phyloP scores from a whole-genome alignment of 1,140 invertebrate species.

The Glomeris maerens region DNA sequence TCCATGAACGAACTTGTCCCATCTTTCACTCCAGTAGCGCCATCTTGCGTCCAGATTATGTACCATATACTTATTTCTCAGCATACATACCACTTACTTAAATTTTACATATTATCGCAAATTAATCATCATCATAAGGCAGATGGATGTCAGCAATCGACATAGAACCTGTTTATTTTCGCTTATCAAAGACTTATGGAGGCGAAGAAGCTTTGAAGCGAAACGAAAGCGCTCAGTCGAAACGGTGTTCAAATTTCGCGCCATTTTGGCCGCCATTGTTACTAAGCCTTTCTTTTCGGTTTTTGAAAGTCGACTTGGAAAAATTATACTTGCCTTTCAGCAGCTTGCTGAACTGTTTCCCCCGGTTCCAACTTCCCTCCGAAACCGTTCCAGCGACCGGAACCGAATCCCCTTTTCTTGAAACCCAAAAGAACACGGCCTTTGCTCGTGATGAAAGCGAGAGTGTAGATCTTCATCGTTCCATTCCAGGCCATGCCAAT shows the following conservation, averaged over 20 bases:
- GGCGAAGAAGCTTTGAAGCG: neutral
- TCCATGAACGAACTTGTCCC: neutral
- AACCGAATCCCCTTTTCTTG: conserved; percentile 58
- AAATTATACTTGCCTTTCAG: conserved; percentile 33
- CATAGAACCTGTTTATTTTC: no score
- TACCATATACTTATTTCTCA: no score
- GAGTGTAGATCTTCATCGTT: conserved; percentile 37
- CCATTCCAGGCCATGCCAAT: no score
- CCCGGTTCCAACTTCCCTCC: conserved; percentile 58
- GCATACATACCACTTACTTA: no score
- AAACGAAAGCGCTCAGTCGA: neutral
- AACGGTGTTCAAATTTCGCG: neutral
- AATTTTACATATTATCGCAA: no score
- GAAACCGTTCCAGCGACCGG: conserved; percentile 61
- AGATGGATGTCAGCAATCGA: no score
- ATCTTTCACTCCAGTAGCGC: neutral
- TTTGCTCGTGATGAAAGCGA: conserved; percentile 43
- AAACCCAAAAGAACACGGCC: conserved; percentile 46
- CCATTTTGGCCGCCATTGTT: conserved; percentile 2
- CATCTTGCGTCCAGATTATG: no score
- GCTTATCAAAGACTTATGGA: neutral
- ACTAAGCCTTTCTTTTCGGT: neutral
- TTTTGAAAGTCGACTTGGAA: neutral
- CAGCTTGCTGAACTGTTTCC: conserved; percentile 48
- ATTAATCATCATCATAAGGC: no score